Conservation (phyloP, 2,888 invertebrate species). For the Bruchidius siliquastri region DNA sequence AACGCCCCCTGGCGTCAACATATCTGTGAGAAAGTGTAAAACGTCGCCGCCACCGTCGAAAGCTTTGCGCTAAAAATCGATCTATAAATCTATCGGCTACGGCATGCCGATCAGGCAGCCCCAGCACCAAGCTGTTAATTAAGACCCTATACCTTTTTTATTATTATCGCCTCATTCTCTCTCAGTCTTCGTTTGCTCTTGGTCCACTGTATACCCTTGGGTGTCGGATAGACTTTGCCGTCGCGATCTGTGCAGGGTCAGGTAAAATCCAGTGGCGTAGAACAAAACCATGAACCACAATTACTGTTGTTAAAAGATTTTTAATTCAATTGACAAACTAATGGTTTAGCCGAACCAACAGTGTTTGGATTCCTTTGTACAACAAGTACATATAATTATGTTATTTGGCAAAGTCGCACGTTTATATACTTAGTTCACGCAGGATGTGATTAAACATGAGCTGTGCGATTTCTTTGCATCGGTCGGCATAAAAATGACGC, state of each 20-base stretch:
- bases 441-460: too few species aligned
- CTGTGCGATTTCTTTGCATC: too few species aligned
- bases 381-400: too few species aligned
- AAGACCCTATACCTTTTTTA: not conserved
- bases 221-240: not conserved
- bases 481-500: too few species aligned
- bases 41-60: not conserved
- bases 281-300: not conserved
- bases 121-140: not conserved
- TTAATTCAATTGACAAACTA: too few species aligned
- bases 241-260: not conserved
- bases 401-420: too few species aligned
- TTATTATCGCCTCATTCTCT: not conserved
- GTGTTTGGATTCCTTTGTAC: too few species aligned
- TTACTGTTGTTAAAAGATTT: too few species aligned
- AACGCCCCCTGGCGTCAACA: not conserved
- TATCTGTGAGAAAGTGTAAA: not conserved
- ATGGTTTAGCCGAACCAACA: too few species aligned
- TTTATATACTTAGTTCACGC: too few species aligned
- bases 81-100: not conserved
- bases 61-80: not conserved
- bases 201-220: not conserved
- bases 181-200: not conserved
- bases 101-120: conserved; percentile 5
- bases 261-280: not conserved